Conservation (phyloP, 2,888 invertebrate genomes). For the Catocala nupta region DNA sequence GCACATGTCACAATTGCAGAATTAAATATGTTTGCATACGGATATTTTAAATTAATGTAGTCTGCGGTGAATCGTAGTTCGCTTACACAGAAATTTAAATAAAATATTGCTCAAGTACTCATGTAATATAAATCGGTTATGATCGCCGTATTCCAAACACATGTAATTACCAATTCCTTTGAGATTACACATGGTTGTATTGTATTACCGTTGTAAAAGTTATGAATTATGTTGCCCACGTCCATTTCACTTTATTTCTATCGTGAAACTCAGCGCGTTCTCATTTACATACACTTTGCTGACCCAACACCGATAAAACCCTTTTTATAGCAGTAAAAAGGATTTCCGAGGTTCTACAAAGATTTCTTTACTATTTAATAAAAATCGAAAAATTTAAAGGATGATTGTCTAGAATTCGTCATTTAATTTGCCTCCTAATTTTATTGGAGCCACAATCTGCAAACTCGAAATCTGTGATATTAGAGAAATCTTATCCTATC, state of each 20-base stretch:
- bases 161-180: slow-evolving; percentile 8
- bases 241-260: slow-evolving; percentile 74
- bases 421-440: slow-evolving; percentile 56
- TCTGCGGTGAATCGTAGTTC: slow-evolving; percentile 1
- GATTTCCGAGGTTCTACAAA: slow-evolving; percentile 75
- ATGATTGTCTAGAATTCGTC: slow-evolving; percentile 49
- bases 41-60: slow-evolving; percentile 11
- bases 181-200: slow-evolving; percentile 31
- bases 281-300: slow-evolving; percentile 85
- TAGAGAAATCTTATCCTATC: no score
- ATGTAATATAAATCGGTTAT: not conserved
- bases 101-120: not conserved
- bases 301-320: slow-evolving; percentile 82
- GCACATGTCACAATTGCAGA: not conserved
- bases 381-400: slow-evolving; percentile 58
- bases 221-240: slow-evolving; percentile 66
- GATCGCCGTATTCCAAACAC: not conserved
- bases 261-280: slow-evolving; percentile 67
- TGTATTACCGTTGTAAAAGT: slow-evolving; percentile 47
- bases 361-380: slow-evolving; percentile 70
- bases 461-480: slow-evolving; percentile 14
- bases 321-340: slow-evolving; percentile 79
- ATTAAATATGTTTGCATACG: slow-evolving; percentile 9
- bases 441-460: slow-evolving; percentile 48
- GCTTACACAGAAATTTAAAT: not conserved